Evolutionary conservation across 2,113 vertebrate species (phyloP), one percentile per base, ranked within the genome.

Genomic region (Typhlomys cinereus): DNA sequence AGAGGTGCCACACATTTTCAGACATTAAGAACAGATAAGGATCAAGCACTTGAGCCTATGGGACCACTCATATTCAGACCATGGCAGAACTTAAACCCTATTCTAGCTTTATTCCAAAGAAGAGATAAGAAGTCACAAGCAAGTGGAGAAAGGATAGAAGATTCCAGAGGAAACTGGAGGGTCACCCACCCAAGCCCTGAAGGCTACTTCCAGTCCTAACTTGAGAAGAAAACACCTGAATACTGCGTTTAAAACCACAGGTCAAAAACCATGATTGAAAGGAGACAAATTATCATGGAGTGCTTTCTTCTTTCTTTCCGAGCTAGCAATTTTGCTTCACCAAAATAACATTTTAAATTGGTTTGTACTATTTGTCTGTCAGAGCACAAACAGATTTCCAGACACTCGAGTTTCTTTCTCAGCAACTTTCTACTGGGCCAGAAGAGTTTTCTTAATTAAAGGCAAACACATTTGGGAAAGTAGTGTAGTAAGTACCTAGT

Each of bases 381-480:
- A 64, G 41, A 52, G 4, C 23, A 44, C 15, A n/a, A 39, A 69
- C 5, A 5, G 14, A 34, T 18, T 87, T 91, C 25, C 50, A 81
- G 41, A 48, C 59, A 91, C 91, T 8, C 39, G 41, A 62, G 39
- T 92, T 92, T 91, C 82, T 69, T 50, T 73, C 87, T 84, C 64
- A 84, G 76, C 61, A 84, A 46, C 39, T 62, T 1, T 69, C 50
- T 66, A 67, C 0, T 31, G 18, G 13, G 59, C 91, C 46, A 88
- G 54, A 41, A 82, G 84, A 54, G 1, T 61, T 78, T 89, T 88
- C 75, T 62, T 96, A 73, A 80, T 50, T 73, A 84, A 93, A 90
- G 31, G 64, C 44, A 87, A 92, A 88, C 0, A 69, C 39, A 13
- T 64, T 70, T 57, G 79, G 39, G 14, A 85, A 91, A 90, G 62